phyloP scores from a whole-genome alignment of 2,888 invertebrate species.

The Acleris laterana region DNA sequence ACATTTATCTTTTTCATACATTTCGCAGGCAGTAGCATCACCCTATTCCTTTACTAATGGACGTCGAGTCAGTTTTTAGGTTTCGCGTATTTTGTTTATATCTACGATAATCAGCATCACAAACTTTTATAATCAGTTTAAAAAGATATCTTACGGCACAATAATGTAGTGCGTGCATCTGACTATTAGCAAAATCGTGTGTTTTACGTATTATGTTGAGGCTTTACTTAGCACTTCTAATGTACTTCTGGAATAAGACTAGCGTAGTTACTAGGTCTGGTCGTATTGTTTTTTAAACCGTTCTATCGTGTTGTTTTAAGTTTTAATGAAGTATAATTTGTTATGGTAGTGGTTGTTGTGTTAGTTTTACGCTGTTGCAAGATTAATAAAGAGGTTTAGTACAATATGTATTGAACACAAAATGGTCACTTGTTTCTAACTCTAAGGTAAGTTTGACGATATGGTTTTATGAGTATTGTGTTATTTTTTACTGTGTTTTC shows the following conservation, averaged over 20 bases:
- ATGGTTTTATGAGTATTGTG: conserved; percentile 29
- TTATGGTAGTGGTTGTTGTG: conserved; percentile 57
- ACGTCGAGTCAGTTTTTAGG: conserved; percentile 73
- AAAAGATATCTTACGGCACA: conserved; percentile 64
- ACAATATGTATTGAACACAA: conserved; percentile 35
- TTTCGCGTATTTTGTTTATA: conserved; percentile 81
- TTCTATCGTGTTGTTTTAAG: conserved; percentile 54
- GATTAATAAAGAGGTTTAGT: conserved; percentile 44
- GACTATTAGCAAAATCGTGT: conserved; percentile 62
- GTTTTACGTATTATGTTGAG: conserved; percentile 60
- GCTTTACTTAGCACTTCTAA: conserved; percentile 58
- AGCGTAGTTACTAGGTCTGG: conserved; percentile 51
- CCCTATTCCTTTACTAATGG: conserved; percentile 76
- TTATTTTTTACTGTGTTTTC: conserved; percentile 30
- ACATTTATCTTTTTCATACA: conserved; percentile 70
- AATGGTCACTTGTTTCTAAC: conserved; percentile 39
- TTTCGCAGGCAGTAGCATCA: conserved; percentile 79
- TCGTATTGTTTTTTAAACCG: conserved; percentile 52
- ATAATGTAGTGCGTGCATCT: conserved; percentile 75
- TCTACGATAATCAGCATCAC: conserved; percentile 75
- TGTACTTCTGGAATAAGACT: conserved; percentile 57
- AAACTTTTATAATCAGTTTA: conserved; percentile 81
- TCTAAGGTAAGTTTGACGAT: conserved; percentile 35
- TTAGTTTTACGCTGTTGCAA: conserved; percentile 53
- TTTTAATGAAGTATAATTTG: conserved; percentile 52